Base-by-base conservation (phyloP, 2,797 vertebrate genomes). In the Brachymystax lenok region DNA sequence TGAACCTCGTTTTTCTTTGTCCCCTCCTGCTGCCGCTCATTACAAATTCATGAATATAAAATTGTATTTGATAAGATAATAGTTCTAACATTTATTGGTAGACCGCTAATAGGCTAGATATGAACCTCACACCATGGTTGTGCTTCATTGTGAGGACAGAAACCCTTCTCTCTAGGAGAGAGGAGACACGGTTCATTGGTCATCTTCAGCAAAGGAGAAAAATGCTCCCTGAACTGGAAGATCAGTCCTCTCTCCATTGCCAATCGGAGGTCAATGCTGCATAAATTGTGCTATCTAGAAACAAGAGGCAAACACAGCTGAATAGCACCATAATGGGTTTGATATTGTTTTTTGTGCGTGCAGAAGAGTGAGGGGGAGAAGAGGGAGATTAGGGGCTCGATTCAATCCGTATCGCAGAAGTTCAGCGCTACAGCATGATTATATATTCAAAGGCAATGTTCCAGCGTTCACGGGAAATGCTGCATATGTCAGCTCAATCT, bases 191-290 rank as follows among this genome's bases (percentile, higher is more conserved):
- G 63, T 66, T 66, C 63, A 66, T 27, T 28, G 63, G 27, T 28
- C 24, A 28, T 66, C 24, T 66, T 50, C 13, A 5, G 27, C 35
- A 71, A 52, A 71, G 68, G 30, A 33, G 33, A 35, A n/a, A 28
- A 16, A 66, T 66, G 63, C 63, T 66, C 63, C 13, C 24, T 66
- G 63, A 66, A 64, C 24, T 64, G 12, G 63, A 66, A 66, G 63
- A 66, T 66, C 63, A 28, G 63, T 24, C 63, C 13, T 66, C 24
- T 66, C 27, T 30, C 12, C 1, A 3, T 66, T 14, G 12, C 63
- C 21, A 28, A 64, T 14, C 63, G 24, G 30, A 66, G 27, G 63
- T 27, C 13, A 28, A 13, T 27, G 63, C 27, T 27, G 24, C 24
- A 27, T 5, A 28, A 27, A 10, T 28, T 66, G 10, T 64, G 21